phyloP scores from a whole-genome alignment of 2,888 invertebrate species.

The Amiota minor region DNA sequence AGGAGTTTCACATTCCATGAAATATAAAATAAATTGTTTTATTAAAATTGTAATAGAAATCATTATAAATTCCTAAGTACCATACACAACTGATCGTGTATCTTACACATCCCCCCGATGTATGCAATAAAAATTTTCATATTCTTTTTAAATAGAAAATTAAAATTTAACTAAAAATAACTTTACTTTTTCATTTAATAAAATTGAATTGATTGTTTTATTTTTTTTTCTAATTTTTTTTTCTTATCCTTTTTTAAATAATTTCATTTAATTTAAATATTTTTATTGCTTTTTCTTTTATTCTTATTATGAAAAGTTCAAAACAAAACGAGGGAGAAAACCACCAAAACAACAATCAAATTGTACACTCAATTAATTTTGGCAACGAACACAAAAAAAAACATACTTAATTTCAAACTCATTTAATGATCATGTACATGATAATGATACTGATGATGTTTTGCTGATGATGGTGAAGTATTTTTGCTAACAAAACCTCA shows the following conservation, averaged over 20 bases:
- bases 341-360: constrained; percentile 32
- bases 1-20: no score
- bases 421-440: constrained; percentile 1
- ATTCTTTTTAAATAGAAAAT: no score
- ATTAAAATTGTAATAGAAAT: no score
- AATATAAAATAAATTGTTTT: no score
- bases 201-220: no score
- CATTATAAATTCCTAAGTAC: no score
- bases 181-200: background rate
- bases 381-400: constrained; percentile 39
- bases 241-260: background rate
- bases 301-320: background rate
- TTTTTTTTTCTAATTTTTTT: no score
- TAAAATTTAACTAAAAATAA: background rate
- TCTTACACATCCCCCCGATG: background rate
- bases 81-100: no score
- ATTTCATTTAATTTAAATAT: background rate
- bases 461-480: background rate
- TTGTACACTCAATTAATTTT: constrained; percentile 60
- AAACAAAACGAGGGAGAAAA: background rate
- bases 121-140: background rate
- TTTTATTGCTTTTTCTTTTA: background rate
- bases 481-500: no score
- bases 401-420: constrained; percentile 17
- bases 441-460: background rate